These are phyloP conservation scores for Tribolium madens DNA, from an alignment of 1,140 invertebrate species.

Conservation along the genomic window DNA sequence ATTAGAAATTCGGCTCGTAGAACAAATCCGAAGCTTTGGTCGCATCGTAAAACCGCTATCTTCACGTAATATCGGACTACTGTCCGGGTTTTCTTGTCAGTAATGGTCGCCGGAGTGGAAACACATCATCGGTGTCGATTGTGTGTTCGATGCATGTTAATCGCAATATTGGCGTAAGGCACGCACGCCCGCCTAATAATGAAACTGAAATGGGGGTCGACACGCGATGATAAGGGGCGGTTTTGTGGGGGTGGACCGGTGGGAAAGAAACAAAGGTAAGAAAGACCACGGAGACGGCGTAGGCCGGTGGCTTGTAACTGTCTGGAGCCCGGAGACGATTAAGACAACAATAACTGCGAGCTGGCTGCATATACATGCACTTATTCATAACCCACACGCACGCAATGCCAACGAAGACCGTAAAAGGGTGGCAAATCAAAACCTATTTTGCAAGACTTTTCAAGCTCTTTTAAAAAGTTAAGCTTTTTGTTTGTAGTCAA, in stretches of 20 bases:
- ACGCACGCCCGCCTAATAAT: constrained; percentile 20
- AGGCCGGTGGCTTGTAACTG: constrained; percentile 41
- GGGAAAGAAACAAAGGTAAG: not conserved
- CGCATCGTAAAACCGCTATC: constrained; percentile 23
- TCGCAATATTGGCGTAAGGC: constrained; percentile 37
- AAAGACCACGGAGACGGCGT: constrained; percentile 26
- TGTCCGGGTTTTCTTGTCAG: not conserved
- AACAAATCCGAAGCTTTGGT: not conserved
- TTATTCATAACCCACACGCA: constrained; percentile 32
- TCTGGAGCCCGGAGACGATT: constrained; percentile 33
- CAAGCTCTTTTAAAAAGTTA: too few relatives aligned
- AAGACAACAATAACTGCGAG: constrained; percentile 43
- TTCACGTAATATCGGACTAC: not conserved
- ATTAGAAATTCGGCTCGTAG: constrained; percentile 13
- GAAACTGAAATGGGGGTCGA: constrained; percentile 5
- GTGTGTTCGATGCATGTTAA: constrained; percentile 33
- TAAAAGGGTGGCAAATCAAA: not conserved
- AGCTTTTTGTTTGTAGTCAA: too few relatives aligned
- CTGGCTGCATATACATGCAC: constrained; percentile 21
- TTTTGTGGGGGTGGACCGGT: not conserved
- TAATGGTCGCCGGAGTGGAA: constrained; percentile 14
- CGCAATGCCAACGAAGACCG: not conserved
- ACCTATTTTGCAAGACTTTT: too few relatives aligned
- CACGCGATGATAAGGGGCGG: constrained; percentile 19
- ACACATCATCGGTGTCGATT: constrained; percentile 33